Evolutionary conservation across 2,888 invertebrate species (phyloP).

Genomic region (Brachypterus glaber): DNA sequence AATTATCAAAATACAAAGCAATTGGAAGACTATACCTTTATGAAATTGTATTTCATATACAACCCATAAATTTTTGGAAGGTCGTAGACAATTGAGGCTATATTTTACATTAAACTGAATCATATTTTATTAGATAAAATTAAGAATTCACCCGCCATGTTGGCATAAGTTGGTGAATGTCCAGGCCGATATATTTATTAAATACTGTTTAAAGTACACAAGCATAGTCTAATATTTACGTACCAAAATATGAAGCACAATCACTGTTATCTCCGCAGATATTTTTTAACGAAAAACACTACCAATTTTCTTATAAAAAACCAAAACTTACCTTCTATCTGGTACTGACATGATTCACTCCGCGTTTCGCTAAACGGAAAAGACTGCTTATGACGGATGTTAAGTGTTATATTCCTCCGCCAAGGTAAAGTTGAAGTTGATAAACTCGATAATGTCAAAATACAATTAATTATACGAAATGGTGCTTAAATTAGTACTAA

Average conservation of each 20-base stretch:
- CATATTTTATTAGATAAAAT: too few species aligned
- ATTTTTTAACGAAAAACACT: constrained; percentile 17
- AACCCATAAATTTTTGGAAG: too few species aligned
- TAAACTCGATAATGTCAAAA: background rate
- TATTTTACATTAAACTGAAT: too few species aligned
- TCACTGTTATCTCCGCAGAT: constrained; percentile 6
- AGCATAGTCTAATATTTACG: constrained; percentile 12
- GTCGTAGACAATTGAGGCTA: too few species aligned
- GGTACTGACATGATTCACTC: constrained; percentile 75
- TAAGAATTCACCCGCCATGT: constrained; percentile 48
- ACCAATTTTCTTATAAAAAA: constrained; percentile 32
- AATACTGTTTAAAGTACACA: constrained; percentile 24
- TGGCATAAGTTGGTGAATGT: constrained; percentile 44
- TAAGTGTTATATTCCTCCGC: constrained; percentile 42
- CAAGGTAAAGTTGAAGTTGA: constrained; percentile 10
- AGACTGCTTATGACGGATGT: constrained; percentile 37
- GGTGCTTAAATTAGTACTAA: too few species aligned
- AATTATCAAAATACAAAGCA: too few species aligned
- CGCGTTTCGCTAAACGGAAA: constrained; percentile 66
- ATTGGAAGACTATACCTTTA: too few species aligned
- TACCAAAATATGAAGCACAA: background rate
- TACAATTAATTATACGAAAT: too few species aligned
- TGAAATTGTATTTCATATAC: too few species aligned
- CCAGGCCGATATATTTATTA: constrained; percentile 31
- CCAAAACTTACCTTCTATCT: constrained; percentile 67